Conservation (phyloP, 2,797 vertebrate species). For the Lagorchestes hirsutus region DNA sequence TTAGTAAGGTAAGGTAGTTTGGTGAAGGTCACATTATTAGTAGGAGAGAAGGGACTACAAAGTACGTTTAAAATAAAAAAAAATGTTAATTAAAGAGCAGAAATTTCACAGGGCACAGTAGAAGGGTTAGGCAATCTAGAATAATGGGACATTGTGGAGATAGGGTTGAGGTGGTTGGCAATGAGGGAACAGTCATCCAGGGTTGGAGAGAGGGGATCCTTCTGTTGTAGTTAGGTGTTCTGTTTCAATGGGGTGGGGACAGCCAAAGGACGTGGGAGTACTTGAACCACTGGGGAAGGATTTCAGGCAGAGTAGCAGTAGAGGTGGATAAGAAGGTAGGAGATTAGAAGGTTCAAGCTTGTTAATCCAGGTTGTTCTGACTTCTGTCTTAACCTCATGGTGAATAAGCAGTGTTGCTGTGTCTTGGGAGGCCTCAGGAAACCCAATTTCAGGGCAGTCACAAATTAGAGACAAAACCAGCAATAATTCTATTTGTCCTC, state of each 20-base stretch:
- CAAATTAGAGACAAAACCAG: neutral
- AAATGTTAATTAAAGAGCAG: neutral
- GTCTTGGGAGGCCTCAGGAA: neutral
- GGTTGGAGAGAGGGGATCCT: neutral
- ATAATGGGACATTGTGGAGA: neutral
- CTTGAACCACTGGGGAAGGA: neutral
- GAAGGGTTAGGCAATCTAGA: neutral
- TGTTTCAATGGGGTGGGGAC: neutral
- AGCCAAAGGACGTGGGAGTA: neutral
- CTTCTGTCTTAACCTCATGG: neutral
- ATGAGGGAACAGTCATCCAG: neutral
- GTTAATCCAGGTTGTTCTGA: neutral
- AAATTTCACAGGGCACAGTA: neutral
- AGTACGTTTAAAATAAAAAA: neutral
- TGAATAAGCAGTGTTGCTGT: neutral
- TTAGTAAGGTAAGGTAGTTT: no score
- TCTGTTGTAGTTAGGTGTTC: neutral
- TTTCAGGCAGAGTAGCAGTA: neutral
- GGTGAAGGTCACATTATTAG: neutral
- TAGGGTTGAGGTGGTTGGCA: neutral
- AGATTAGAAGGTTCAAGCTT: neutral
- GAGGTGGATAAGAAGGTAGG: neutral
- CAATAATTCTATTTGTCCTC: neutral
- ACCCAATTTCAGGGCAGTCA: neutral
- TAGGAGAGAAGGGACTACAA: neutral